These are phyloP conservation scores for Ennomos quercinarius DNA, from an alignment of 2,888 invertebrate genomes.

Conservation along the genomic window DNA sequence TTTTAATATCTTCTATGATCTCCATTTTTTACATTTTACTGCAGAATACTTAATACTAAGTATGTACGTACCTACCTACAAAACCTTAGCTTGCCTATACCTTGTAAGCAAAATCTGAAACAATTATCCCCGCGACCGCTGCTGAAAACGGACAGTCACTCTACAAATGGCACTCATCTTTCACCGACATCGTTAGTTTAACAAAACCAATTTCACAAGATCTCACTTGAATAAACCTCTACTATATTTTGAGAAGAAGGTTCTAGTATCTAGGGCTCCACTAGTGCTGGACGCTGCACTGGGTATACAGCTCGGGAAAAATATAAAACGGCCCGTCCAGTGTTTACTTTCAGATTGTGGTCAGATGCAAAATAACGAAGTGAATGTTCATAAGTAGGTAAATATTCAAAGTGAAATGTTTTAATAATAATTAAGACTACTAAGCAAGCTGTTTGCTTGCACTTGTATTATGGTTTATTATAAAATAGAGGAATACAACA, in stretches of 20 bases:
- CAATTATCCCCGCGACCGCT: neutral
- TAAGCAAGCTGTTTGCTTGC: neutral
- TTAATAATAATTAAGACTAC: too few species aligned
- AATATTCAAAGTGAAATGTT: constrained; percentile 38
- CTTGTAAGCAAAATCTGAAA: too few species aligned
- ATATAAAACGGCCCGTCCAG: constrained; percentile 55
- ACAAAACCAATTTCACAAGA: constrained; percentile 49
- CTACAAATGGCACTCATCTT: constrained; percentile 68
- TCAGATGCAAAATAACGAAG: constrained; percentile 61
- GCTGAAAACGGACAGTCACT: constrained; percentile 44
- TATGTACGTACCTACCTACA: too few species aligned
- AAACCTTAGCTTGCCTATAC: too few species aligned
- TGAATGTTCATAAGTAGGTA: constrained; percentile 44
- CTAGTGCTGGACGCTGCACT: constrained; percentile 38
- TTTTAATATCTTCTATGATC: too few species aligned
- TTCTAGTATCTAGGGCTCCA: constrained; percentile 38
- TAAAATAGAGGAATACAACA: too few species aligned
- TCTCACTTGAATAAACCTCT: constrained; percentile 29
- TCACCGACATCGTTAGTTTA: constrained; percentile 65
- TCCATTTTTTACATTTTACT: too few species aligned
- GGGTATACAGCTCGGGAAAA: constrained; percentile 41
- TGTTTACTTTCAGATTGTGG: constrained; percentile 47
- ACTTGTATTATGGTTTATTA: neutral
- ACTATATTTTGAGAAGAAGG: constrained; percentile 29
- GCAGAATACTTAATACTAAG: too few species aligned